A percentile compares a stretch with the other conserved stretches of the same genome.
Evolutionary conservation across 2,797 vertebrate species (phyloP).

Genomic region (Pteropus rufus): DNA sequence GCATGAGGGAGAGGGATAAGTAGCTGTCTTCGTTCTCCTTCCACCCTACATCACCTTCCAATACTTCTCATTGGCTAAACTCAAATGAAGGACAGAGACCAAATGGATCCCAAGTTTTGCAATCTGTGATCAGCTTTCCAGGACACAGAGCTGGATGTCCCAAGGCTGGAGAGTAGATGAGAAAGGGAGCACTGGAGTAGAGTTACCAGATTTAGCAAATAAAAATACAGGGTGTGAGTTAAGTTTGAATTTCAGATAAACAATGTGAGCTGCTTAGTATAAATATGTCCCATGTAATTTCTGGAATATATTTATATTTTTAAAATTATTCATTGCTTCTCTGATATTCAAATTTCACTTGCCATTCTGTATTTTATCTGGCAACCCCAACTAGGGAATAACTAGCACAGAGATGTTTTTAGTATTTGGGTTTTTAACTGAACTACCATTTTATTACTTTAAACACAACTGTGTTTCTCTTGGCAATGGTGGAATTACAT

Average conservation of each 20-base stretch:
- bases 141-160: not conserved
- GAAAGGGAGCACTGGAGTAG: not conserved
- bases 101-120: not conserved
- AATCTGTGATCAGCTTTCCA: not conserved
- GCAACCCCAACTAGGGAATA: not conserved
- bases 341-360: not conserved
- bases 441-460: not conserved
- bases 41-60: not conserved
- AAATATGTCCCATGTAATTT: not conserved
- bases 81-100: not conserved
- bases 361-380: not conserved
- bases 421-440: not conserved
- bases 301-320: not conserved
- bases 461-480: not conserved
- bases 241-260: constrained; percentile 8
- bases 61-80: not conserved
- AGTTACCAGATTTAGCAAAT: not conserved
- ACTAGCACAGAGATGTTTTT: not conserved
- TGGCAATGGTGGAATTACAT: not conserved
- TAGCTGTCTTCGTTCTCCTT: not conserved
- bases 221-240: not conserved
- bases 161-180: not conserved
- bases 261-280: not conserved
- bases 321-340: not conserved
- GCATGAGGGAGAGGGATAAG: not conserved